Percentiles rank a stretch among this genome's conserved stretches.
These are phyloP conservation scores for Gymnoscelis rufifasciata DNA, from an alignment of 2,888 invertebrate species.

Conservation along the genomic window DNA sequence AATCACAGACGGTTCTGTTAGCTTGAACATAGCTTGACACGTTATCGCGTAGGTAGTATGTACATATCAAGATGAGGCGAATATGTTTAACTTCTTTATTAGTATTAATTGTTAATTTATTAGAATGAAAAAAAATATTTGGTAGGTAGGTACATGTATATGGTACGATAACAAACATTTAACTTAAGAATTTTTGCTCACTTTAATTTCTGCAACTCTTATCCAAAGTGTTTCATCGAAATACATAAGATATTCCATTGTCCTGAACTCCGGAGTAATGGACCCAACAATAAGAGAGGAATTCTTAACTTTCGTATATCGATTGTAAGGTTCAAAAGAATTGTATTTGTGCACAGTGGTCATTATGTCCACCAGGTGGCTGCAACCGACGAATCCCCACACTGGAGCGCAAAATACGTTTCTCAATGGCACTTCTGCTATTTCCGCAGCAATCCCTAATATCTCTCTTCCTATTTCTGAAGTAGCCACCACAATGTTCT, in stretches of 20 bases:
- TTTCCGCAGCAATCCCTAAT: constrained; percentile 57
- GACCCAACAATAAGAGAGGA: constrained; percentile 74
- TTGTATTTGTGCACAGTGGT: constrained; percentile 76
- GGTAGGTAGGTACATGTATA: background rate
- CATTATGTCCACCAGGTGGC: constrained; percentile 74
- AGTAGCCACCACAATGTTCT: constrained; percentile 78
- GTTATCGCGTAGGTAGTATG: no score
- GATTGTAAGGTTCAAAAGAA: constrained; percentile 68
- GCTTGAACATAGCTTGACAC: no score
- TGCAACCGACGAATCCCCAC: constrained; percentile 81
- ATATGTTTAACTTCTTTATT: no score
- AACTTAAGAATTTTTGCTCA: no score
- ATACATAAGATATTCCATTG: constrained; percentile 70
- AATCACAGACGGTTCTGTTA: no score
- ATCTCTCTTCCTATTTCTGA: constrained; percentile 77
- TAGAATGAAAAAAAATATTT: no score
- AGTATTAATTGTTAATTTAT: no score
- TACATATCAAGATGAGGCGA: no score
- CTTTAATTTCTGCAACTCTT: constrained; percentile 55
- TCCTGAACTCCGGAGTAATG: constrained; percentile 72
- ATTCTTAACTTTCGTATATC: constrained; percentile 67
- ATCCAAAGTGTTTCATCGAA: constrained; percentile 60
- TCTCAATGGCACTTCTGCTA: constrained; percentile 61
- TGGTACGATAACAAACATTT: no score
- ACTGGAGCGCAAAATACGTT: constrained; percentile 80